Evolutionary conservation across 2,888 invertebrate genomes (phyloP).

Genomic region (Dryocosmus kuriphilus): DNA sequence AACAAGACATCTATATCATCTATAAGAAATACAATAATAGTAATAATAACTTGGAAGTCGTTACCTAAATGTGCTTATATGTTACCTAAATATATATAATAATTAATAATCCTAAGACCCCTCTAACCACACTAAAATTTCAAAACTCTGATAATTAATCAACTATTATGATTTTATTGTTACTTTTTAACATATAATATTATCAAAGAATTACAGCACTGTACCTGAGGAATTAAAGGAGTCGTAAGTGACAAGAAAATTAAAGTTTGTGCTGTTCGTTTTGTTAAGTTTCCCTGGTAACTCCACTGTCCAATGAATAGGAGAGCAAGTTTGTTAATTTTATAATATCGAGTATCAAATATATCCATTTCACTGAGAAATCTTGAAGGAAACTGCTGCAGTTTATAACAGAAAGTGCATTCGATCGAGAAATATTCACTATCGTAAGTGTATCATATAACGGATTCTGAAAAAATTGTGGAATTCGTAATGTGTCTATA

Average conservation of each 20-base stretch:
- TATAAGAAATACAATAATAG: too few species aligned
- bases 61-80: too few species aligned
- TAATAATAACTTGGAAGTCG: too few species aligned
- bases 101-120: too few species aligned
- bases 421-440: not conserved
- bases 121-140: too few species aligned
- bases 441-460: not conserved
- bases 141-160: too few species aligned
- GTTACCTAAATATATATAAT: too few species aligned
- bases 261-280: not conserved
- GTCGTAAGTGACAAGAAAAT: not conserved
- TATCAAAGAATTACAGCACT: not conserved
- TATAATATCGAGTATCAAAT: conserved; percentile 9
- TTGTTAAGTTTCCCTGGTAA: not conserved
- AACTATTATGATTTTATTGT: too few species aligned
- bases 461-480: not conserved
- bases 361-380: not conserved
- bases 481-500: not conserved
- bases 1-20: too few species aligned
- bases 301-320: conserved; percentile 1
- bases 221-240: conserved; percentile 14
- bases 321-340: conserved; percentile 6
- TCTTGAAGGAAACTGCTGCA: not conserved
- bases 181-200: not conserved
- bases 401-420: not conserved